phyloP scores from a whole-genome alignment of 2,888 invertebrate species.

The Drosophila greeni region DNA sequence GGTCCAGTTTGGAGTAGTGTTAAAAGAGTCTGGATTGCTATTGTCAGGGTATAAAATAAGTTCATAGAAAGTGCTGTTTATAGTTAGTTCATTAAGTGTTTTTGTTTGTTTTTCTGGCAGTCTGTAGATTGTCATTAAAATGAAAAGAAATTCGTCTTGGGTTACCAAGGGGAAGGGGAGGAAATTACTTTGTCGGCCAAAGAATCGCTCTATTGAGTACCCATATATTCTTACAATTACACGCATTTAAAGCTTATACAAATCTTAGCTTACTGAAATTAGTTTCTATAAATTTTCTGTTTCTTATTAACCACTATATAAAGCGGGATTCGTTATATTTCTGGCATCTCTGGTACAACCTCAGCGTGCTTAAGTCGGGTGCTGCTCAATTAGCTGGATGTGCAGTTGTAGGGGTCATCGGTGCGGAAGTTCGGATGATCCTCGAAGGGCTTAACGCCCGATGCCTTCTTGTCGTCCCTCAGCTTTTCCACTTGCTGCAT shows the following conservation, averaged over 20 bases:
- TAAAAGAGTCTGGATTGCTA: conserved; percentile 11
- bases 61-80: conserved; percentile 2
- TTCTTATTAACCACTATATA: conserved; percentile 11
- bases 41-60: not conserved
- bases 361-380: conserved; percentile 51
- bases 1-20: conserved; percentile 60
- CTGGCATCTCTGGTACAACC: conserved; percentile 61
- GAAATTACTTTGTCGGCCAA: conserved; percentile 13
- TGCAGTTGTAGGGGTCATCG: conserved; percentile 79
- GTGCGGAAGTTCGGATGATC: conserved; percentile 81
- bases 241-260: conserved; percentile 61
- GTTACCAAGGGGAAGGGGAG: conserved; percentile 12
- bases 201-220: conserved; percentile 28
- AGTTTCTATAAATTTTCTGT: conserved; percentile 12
- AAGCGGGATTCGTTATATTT: conserved; percentile 27
- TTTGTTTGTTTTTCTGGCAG: conserved; percentile 49
- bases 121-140: conserved; percentile 67
- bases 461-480: conserved; percentile 85
- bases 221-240: conserved; percentile 18
- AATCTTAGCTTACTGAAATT: conserved; percentile 50
- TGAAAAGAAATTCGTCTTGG: conserved; percentile 41
- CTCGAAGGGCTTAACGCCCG: conserved; percentile 86
- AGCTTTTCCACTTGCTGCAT: conserved; percentile 83
- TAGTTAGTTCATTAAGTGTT: not conserved
- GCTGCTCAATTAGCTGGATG: conserved; percentile 78